A percentile compares a stretch with the other conserved stretches of the same genome.
phyloP scores from a whole-genome alignment of 2,797 vertebrate genomes.

The Sebastes reedi region DNA sequence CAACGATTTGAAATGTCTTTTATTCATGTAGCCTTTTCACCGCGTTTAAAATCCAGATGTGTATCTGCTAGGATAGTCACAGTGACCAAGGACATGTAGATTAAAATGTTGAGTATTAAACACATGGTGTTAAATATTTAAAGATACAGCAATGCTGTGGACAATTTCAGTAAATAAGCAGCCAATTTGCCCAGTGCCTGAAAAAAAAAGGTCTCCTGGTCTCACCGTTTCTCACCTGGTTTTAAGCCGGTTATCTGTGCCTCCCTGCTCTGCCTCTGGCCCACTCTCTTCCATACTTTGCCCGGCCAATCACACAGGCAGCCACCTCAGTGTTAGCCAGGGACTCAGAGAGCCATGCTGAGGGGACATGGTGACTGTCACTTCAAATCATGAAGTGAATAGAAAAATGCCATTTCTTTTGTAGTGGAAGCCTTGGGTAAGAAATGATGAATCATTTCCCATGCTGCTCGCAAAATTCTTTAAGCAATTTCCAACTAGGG shows the following conservation, averaged over 20 bases:
- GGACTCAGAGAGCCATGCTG: constrained; percentile 50
- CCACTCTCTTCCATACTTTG: constrained; percentile 30
- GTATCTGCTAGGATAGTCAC: background rate
- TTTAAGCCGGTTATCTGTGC: constrained; percentile 63
- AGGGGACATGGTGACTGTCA: constrained; percentile 50
- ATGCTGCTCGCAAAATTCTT: constrained; percentile 23
- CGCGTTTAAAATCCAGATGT: background rate
- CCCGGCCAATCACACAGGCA: constrained; percentile 47
- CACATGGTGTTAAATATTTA: background rate
- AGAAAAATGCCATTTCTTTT: constrained; percentile 55
- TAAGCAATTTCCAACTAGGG: constrained; percentile 27
- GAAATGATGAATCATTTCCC: constrained; percentile 40
- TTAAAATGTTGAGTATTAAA: background rate
- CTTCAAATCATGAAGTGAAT: constrained; percentile 49
- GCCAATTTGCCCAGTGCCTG: constrained; percentile 10
- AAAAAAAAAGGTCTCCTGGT: constrained; percentile 10
- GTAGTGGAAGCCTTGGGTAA: constrained; percentile 51
- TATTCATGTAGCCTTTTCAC: background rate
- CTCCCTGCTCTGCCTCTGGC: constrained; percentile 57
- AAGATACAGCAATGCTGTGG: background rate
- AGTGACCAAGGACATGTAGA: too few species aligned
- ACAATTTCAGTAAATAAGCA: constrained; percentile 9
- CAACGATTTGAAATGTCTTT: background rate
- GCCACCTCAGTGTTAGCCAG: constrained; percentile 44
- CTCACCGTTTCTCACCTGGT: constrained; percentile 49